Percentiles rank a stretch among this genome's conserved stretches.
These are phyloP conservation scores for Malthinus seriepunctatus DNA, from an alignment of 2,888 invertebrate genomes.

Conservation along the genomic window DNA sequence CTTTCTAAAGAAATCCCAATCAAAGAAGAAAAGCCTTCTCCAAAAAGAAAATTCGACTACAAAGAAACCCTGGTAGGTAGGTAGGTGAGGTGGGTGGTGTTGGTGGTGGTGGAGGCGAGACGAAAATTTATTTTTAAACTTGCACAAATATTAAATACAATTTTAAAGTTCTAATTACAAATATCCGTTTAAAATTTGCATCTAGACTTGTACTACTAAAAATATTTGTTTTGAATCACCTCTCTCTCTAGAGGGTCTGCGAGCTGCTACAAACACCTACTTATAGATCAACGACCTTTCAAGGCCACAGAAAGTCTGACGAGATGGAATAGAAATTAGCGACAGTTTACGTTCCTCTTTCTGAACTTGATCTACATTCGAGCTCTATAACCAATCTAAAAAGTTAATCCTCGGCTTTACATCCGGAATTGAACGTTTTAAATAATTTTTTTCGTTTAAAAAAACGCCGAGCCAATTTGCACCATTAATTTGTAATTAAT, in stretches of 20 bases:
- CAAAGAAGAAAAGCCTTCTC: too few species aligned
- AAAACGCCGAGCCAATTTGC: neutral
- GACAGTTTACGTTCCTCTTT: slow-evolving; percentile 34
- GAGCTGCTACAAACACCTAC: slow-evolving; percentile 31
- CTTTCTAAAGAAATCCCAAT: too few species aligned
- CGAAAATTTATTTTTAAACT: too few species aligned
- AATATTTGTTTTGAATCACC: slow-evolving; percentile 28
- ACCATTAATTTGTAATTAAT: neutral
- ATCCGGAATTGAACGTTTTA: slow-evolving; percentile 15
- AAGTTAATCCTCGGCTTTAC: slow-evolving; percentile 1
- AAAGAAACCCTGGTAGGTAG: too few species aligned
- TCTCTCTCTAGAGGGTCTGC: slow-evolving; percentile 21
- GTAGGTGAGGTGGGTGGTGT: too few species aligned
- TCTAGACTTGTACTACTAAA: slow-evolving; percentile 15
- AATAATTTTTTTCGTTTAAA: slow-evolving; percentile 6
- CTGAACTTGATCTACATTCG: slow-evolving; percentile 40
- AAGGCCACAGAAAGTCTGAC: slow-evolving; percentile 37
- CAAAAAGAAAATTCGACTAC: too few species aligned
- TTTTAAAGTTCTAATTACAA: too few species aligned
- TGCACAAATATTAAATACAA: too few species aligned
- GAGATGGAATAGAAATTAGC: slow-evolving; percentile 34
- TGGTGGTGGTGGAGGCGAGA: too few species aligned
- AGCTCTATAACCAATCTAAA: neutral
- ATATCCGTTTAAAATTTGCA: neutral
- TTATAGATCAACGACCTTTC: slow-evolving; percentile 35